These are phyloP conservation scores for Ramazzottius varieornatus DNA, from an alignment of 2,888 invertebrate species.

Conservation along the genomic window DNA sequence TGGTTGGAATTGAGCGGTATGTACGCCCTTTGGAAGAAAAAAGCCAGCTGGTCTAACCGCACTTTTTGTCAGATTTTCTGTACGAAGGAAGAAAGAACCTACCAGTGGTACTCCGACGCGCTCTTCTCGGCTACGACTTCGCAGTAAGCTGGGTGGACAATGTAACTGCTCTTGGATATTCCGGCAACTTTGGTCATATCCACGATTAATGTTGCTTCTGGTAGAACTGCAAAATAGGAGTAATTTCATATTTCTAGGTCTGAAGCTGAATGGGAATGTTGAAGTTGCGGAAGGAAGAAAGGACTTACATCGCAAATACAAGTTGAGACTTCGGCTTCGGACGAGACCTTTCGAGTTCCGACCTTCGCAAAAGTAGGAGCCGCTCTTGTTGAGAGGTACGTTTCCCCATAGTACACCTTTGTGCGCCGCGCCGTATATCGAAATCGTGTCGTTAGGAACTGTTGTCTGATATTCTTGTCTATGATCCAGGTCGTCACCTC, in stretches of 20 bases:
- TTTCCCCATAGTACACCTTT: background rate
- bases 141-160: background rate
- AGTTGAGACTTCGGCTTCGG: background rate
- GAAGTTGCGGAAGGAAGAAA: no score
- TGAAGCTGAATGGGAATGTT: no score
- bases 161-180: background rate
- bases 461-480: background rate
- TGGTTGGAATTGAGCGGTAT: background rate
- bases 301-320: background rate
- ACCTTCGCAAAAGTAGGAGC: background rate
- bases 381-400: background rate
- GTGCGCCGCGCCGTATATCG: background rate
- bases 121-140: background rate
- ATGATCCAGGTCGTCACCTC: background rate
- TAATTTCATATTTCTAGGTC: no score
- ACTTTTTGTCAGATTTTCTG: no score
- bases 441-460: background rate
- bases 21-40: background rate
- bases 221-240: no score
- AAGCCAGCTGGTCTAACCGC: no score
- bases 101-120: background rate
- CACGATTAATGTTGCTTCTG: background rate
- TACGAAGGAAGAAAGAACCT: no score
- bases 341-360: background rate
- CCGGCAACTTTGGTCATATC: background rate